Conservation (phyloP, 35 echinoderm and acorn worm genomes). For the Ophiothrix spiculata region DNA sequence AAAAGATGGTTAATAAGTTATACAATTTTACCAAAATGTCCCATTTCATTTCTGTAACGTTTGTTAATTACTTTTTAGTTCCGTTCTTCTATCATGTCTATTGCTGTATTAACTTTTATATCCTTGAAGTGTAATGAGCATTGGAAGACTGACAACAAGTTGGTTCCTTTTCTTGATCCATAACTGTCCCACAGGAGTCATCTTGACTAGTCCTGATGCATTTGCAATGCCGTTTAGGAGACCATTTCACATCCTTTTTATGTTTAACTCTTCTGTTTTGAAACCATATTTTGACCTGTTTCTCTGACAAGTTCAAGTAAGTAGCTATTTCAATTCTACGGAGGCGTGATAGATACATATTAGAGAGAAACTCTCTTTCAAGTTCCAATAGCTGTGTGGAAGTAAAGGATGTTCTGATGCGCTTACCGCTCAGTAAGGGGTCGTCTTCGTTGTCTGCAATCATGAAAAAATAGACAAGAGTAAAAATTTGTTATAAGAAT, state of each 20-base stretch:
- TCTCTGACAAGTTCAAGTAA: constrained; percentile 94
- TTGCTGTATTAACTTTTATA: no score
- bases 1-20: no score
- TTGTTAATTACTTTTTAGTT: no score
- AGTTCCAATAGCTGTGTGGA: constrained; percentile 94
- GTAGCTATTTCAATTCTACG: constrained; percentile 98
- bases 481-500: no score
- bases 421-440: constrained; percentile 68
- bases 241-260: constrained; percentile 89
- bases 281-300: constrained; percentile 99
- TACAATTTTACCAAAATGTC: no score
- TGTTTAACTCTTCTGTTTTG: constrained; percentile 97
- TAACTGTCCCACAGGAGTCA: no score
- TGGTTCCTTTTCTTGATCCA: no score
- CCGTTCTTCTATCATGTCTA: no score
- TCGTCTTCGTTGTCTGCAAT: constrained; percentile 4
- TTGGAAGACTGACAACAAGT: no score
- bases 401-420: constrained; percentile 92
- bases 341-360: constrained; percentile 97
- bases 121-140: no score
- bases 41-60: no score
- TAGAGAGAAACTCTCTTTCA: constrained; percentile 89
- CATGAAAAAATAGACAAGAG: background rate
- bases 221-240: constrained; percentile 69
- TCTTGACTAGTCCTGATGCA: constrained; percentile 47